Conservation (phyloP, 2,888 invertebrate genomes). For the Bugulina stolonifera region DNA sequence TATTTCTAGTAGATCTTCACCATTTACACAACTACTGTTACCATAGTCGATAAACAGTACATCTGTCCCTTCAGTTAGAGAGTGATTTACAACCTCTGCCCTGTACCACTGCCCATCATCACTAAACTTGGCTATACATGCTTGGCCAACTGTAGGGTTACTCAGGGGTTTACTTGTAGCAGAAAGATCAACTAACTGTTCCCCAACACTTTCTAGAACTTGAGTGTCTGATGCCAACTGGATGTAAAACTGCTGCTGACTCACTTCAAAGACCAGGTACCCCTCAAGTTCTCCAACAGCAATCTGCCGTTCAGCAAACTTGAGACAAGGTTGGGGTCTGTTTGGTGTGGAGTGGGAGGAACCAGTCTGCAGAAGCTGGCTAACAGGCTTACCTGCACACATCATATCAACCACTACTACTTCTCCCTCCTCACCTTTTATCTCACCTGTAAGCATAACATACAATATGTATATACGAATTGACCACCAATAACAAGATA, state of each 20-base stretch:
- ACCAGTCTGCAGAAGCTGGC: not conserved
- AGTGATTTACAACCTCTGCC: conserved; percentile 57
- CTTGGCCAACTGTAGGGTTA: conserved; percentile 53
- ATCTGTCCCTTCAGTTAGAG: conserved; percentile 54
- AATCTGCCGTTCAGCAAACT: not conserved
- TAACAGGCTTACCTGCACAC: not conserved
- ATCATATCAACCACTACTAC: not conserved
- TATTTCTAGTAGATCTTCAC: conserved; percentile 56
- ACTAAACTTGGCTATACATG: conserved; percentile 62
- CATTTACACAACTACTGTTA: conserved; percentile 53
- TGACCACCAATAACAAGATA: no score
- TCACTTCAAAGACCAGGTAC: conserved; percentile 19
- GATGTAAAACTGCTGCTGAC: conserved; percentile 19
- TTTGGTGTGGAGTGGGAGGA: not conserved
- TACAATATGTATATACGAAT: no score
- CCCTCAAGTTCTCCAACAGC: not conserved
- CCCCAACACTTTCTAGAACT: not conserved
- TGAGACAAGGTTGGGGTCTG: not conserved
- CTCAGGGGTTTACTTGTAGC: not conserved
- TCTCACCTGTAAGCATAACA: not conserved
- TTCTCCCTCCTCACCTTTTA: not conserved
- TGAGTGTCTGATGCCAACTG: not conserved
- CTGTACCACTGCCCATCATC: conserved; percentile 67
- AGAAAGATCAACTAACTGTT: not conserved
- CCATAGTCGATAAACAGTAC: conserved; percentile 64